Base-by-base conservation (phyloP, 2,888 invertebrate genomes). In the Lycocerus yunnanus region DNA sequence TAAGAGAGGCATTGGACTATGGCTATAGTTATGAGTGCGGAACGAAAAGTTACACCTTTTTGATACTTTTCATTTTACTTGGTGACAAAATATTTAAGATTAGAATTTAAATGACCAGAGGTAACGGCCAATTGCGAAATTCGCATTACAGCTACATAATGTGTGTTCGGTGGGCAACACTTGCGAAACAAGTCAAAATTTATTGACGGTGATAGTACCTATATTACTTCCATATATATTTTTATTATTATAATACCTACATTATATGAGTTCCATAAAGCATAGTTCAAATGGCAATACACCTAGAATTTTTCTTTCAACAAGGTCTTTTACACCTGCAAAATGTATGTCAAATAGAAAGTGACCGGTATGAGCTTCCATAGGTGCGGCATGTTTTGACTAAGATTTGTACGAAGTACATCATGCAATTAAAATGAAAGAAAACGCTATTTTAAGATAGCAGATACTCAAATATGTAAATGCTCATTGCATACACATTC, bases 361-460 rank as follows among this genome's bases (percentile, higher is more conserved):
- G 78, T 78, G 76, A 20, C 65, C 58, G 27, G 66, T 73, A 73
- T 60, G 74, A 65, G 69, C 73, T 71, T 63, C 16, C 24, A 69
- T 67, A 77, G 77, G 77, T 60, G 74, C 74, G 72, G 66, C 43
- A n/a, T 21, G 21, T 66, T 63, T 72, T 21, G 59, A 24, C 63
- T 14, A 60, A 60, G 61, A 18, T 16, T 63, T 18, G 61, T 18
- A 20, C 16, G 15, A 65, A 60, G 69, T 73, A 21, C 20, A 18
- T 65, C 43, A 61, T 24, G 88, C 89, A 81, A 87, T 82, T 78
- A 88, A 89, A 75, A 87, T 88, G 70, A 88, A 79, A 63, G 89
- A 88, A 81, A 89, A 89, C 69, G 81, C 78, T 21, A 75, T 78
- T 85, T 88, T 88, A n/a, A 43, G 43, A 43, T 43, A 8, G 43